phyloP scores from a whole-genome alignment of 2,888 invertebrate genomes.

The Ormyrus rosae region DNA sequence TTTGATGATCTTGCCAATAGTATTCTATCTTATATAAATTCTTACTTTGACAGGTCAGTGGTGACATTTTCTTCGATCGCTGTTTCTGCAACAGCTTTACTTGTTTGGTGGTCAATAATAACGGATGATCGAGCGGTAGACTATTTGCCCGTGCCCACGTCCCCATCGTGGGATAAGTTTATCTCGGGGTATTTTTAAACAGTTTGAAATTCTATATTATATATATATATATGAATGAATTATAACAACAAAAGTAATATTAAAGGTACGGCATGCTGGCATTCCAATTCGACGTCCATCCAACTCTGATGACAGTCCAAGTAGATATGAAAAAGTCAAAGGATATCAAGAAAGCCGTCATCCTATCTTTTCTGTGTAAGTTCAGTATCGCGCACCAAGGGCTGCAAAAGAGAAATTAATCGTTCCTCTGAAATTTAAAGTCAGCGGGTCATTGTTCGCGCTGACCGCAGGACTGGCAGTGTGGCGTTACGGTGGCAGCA shows the following conservation, averaged over 20 bases:
- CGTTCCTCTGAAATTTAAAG: constrained; percentile 64
- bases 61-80: constrained; percentile 82
- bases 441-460: constrained; percentile 81
- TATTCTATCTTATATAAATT: neutral
- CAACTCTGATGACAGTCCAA: constrained; percentile 91
- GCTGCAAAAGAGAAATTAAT: neutral
- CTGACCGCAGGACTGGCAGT: constrained; percentile 81
- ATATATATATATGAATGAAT: neutral
- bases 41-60: constrained; percentile 76
- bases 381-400: constrained; percentile 62
- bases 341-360: constrained; percentile 84
- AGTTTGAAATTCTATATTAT: too few species aligned
- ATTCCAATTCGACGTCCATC: constrained; percentile 87
- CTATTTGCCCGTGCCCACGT: constrained; percentile 73
- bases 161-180: constrained; percentile 74
- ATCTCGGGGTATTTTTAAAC: constrained; percentile 68
- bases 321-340: constrained; percentile 91
- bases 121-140: constrained; percentile 64
- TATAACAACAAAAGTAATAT: too few species aligned
- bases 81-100: constrained; percentile 81
- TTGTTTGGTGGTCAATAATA: constrained; percentile 82
- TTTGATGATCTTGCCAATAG: neutral
- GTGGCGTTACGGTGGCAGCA: constrained; percentile 80
- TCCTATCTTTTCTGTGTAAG: constrained; percentile 83
- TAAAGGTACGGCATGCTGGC: constrained; percentile 75